Percentiles rank a stretch among this genome's conserved stretches.
These are phyloP conservation scores for Exocentrus adspersus DNA, from an alignment of 2,888 invertebrate genomes.

Conservation along the genomic window DNA sequence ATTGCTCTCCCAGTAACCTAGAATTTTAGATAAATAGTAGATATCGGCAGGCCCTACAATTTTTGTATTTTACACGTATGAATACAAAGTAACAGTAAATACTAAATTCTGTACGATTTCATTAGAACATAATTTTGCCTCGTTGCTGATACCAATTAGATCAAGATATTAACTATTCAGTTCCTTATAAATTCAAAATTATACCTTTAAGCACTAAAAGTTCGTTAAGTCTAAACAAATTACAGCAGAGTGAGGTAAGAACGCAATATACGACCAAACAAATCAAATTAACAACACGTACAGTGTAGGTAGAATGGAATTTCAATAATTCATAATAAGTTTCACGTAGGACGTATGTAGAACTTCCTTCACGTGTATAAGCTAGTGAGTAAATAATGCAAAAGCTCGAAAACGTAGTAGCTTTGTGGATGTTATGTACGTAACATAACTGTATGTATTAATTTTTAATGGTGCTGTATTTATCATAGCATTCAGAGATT, in stretches of 20 bases:
- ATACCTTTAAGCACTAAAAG: no score
- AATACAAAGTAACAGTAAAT: no score
- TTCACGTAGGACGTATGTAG: conserved; percentile 31
- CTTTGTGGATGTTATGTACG: conserved; percentile 20
- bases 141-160: no score
- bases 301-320: conserved; percentile 26
- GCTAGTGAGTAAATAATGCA: conserved; percentile 31
- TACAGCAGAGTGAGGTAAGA: neutral
- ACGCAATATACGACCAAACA: conserved; percentile 24
- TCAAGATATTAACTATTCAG: no score
- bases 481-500: no score
- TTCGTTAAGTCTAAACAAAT: neutral
- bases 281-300: conserved; percentile 36
- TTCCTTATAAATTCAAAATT: no score
- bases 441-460: conserved; percentile 6
- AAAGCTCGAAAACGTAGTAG: conserved; percentile 15
- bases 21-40: no score
- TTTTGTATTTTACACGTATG: no score
- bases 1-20: no score
- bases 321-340: conserved; percentile 37
- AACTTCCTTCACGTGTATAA: conserved; percentile 32
- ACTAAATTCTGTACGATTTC: no score
- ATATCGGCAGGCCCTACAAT: no score
- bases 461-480: conserved; percentile 15
- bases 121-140: no score